phyloP scores from a whole-genome alignment of 2,888 invertebrate genomes.

The Drosophila kokeensis region DNA sequence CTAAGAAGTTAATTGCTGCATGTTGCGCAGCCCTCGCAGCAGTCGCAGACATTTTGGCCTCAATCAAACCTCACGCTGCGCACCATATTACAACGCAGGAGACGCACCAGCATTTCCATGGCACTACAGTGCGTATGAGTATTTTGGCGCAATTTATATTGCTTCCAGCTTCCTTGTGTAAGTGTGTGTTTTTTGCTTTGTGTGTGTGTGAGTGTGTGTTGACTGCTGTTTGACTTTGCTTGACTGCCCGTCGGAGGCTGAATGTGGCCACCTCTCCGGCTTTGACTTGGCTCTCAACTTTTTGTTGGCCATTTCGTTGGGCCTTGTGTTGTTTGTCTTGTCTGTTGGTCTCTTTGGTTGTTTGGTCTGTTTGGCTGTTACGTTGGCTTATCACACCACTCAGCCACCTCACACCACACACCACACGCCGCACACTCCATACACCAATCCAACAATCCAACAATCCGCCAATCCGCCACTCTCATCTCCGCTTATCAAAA shows the following conservation, averaged over 20 bases:
- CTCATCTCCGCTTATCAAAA: background rate
- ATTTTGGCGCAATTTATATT: constrained; percentile 58
- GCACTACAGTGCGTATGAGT: constrained; percentile 57
- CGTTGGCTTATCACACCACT: constrained; percentile 29
- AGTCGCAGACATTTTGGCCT: constrained; percentile 56
- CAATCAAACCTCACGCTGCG: constrained; percentile 59
- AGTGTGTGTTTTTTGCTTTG: background rate
- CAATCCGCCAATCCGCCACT: constrained; percentile 24
- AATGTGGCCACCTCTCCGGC: constrained; percentile 25
- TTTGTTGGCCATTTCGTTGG: constrained; percentile 48
- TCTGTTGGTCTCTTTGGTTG: constrained; percentile 19
- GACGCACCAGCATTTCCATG: constrained; percentile 5
- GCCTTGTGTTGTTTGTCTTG: constrained; percentile 33
- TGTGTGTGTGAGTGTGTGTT: constrained; percentile 5
- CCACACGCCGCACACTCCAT: background rate
- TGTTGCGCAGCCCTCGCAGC: constrained; percentile 44
- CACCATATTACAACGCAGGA: constrained; percentile 24
- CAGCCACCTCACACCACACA: too few relatives aligned
- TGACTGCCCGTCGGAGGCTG: constrained; percentile 42
- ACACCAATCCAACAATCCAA: constrained; percentile 3
- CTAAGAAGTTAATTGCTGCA: background rate
- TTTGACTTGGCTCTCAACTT: constrained; percentile 37
- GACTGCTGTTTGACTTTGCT: constrained; percentile 58
- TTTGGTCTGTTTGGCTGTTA: background rate
- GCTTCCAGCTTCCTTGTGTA: constrained; percentile 37